Evolutionary conservation across 37 sponge, comb jelly and placozoan species (phyloP).

Genomic region (Halichondria panicea): DNA sequence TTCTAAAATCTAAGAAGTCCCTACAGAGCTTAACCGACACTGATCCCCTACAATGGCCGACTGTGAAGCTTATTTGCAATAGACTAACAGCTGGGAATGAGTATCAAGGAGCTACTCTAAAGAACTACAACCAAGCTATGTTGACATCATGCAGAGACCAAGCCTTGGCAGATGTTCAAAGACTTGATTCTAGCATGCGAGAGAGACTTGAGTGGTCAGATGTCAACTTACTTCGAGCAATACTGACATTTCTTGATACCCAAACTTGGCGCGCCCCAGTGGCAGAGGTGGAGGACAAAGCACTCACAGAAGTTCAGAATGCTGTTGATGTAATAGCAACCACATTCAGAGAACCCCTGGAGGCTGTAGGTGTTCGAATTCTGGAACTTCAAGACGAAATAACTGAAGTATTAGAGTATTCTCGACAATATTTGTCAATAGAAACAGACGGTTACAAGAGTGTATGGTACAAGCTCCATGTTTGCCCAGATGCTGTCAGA

Average conservation of each 20-base stretch:
- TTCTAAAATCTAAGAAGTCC: conserved; percentile 17
- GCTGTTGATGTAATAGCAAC: conserved; percentile 18
- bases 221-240: too few species aligned
- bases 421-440: conserved; percentile 23
- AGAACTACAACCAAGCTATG: background rate
- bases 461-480: too few species aligned
- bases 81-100: background rate
- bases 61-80: conserved; percentile 26
- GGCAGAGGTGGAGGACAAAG: background rate
- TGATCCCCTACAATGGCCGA: conserved; percentile 29
- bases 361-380: conserved; percentile 10
- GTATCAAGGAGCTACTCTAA: conserved; percentile 27
- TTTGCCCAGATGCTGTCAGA: conserved; percentile 5
- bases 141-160: conserved; percentile 17
- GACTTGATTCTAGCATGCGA: conserved; percentile 15
- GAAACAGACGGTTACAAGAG: too few species aligned
- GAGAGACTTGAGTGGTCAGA: conserved; percentile 8
- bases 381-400: conserved; percentile 19
- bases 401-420: conserved; percentile 27
- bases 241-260: background rate
- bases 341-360: conserved; percentile 10
- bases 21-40: conserved; percentile 5
- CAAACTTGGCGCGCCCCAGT: conserved; percentile 8
- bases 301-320: background rate
- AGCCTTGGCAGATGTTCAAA: conserved; percentile 19